Evolutionary conservation across 1,140 invertebrate species (phyloP).

Genomic region (Phthorimaea operculella): DNA sequence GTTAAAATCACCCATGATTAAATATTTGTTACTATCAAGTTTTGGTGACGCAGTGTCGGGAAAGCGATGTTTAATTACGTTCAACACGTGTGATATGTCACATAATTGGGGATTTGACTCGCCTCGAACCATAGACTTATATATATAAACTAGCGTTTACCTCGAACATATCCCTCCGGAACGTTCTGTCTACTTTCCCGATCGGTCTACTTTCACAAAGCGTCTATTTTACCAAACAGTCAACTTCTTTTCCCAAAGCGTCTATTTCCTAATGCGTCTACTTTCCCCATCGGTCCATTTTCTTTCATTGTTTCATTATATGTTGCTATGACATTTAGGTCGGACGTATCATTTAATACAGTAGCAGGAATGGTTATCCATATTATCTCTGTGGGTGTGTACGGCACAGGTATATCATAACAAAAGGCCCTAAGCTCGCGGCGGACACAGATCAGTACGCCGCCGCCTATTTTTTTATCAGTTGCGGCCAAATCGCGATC

Average conservation of each 20-base stretch:
- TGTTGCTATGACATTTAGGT: too few species aligned
- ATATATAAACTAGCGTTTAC: too few species aligned
- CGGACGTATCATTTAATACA: too few species aligned
- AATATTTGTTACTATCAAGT: neutral
- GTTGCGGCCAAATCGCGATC: neutral
- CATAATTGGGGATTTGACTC: neutral
- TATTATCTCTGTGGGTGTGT: neutral
- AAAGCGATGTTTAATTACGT: neutral
- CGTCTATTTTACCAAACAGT: too few species aligned
- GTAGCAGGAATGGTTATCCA: neutral
- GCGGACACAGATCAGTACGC: neutral
- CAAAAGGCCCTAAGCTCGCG: neutral
- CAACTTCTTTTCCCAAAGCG: too few species aligned
- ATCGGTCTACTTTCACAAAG: too few species aligned
- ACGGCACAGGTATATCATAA: neutral
- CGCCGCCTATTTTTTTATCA: neutral
- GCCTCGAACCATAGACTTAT: neutral
- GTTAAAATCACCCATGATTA: neutral
- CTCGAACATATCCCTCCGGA: too few species aligned
- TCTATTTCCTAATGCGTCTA: too few species aligned
- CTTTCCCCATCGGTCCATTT: too few species aligned
- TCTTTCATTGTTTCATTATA: too few species aligned
- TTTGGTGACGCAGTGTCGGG: neutral
- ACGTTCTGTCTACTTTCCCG: too few species aligned
- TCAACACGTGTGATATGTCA: neutral